Base-by-base conservation (phyloP, 2,888 invertebrate genomes). In the Ptilodon capucinus region DNA sequence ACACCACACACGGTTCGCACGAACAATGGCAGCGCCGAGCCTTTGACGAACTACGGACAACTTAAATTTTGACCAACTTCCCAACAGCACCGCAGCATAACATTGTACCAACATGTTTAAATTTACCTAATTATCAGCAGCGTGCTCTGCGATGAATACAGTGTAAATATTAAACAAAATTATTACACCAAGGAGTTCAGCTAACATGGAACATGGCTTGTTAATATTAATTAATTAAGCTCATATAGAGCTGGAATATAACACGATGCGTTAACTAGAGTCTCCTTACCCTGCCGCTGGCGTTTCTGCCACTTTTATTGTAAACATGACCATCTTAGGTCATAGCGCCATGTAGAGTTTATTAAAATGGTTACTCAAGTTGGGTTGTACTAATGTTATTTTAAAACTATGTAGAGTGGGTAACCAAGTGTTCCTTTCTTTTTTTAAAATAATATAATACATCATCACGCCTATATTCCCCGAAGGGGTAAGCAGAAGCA, bases 191-290 rank as follows among this genome's bases (percentile, higher is more conserved):
- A 74, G 76, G 73, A 79, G 73, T 72, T 72, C 62, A 68, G 75
- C 75, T 70, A 77, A 81, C 82, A 77, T 62, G 76, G 70, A 71
- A 54, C 70, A 63, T 55, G 67, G 70, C 77, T 71, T 79, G 81
- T 80, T 83, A 79, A 77, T 81, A 79, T 83, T 84, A 83, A 83
- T 83, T 82, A 81, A 81, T 81, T 78, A 81, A 80, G 76, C 76
- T 71, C 67, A 73, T 74, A 76, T 61, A 60, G 62, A 58, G 60
- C 53, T 57, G 54, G 63, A 69, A 64, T 64, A 67, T 66, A 73
- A 79, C 64, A 69, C 58, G 71, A 77, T 64, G 64, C 66, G 73
- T 70, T 72, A 69, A 68, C 68, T 60, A 45, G 44, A 57, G 65
- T 53, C 53, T 68, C 59, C 55, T 68, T 64, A 57, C 64, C 58